These are phyloP conservation scores for Gobionotothen gibberifrons DNA, from an alignment of 2,797 vertebrate species.

Conservation along the genomic window DNA sequence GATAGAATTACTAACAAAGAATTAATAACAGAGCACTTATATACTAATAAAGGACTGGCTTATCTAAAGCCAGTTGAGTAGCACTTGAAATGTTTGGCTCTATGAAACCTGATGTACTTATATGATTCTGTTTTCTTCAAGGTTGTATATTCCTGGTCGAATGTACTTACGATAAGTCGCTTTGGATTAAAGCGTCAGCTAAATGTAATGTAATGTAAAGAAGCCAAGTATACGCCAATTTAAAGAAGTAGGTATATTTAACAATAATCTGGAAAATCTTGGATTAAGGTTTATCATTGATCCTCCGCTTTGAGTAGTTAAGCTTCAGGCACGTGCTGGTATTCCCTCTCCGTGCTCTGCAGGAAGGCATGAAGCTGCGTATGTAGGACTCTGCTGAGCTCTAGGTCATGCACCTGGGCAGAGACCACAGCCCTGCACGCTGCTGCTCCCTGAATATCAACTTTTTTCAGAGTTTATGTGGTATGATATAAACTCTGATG, in stretches of 20 bases:
- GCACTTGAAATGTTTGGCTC: too few species aligned
- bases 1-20: too few species aligned
- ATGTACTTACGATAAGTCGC: too few species aligned
- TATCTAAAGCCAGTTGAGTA: too few species aligned
- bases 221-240: too few species aligned
- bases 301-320: not conserved
- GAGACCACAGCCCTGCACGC: conserved; percentile 67
- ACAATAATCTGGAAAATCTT: not conserved
- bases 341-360: conserved; percentile 31
- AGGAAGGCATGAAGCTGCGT: conserved; percentile 18
- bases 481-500: conserved; percentile 8
- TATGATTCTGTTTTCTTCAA: too few species aligned
- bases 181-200: too few species aligned
- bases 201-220: too few species aligned
- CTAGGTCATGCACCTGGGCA: conserved; percentile 81
- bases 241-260: not conserved
- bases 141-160: too few species aligned
- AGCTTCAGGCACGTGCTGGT: not conserved
- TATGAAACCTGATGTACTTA: too few species aligned
- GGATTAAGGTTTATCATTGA: not conserved
- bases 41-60: too few species aligned
- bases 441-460: conserved; percentile 34
- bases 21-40: too few species aligned
- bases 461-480: conserved; percentile 31
- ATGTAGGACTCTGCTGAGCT: conserved; percentile 58